Evolutionary conservation across 2,797 vertebrate genomes (phyloP).

Genomic region (Rhinella marina): DNA sequence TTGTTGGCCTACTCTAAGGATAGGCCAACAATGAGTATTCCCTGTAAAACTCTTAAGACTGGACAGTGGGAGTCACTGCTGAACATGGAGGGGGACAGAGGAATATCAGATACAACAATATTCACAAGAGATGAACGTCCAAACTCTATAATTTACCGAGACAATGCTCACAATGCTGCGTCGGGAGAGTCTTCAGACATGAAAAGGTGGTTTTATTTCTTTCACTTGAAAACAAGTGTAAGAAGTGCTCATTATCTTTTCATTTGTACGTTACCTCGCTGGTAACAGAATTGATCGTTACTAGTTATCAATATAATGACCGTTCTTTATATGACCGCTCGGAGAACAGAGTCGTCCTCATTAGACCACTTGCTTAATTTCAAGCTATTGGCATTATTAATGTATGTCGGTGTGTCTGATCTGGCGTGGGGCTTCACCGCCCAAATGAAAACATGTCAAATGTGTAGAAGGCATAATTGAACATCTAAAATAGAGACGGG

Average conservation of each 20-base stretch:
- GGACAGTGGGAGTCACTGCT: background rate
- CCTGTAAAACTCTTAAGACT: background rate
- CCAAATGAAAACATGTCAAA: background rate
- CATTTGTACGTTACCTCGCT: slow-evolving; percentile 1
- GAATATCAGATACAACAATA: background rate
- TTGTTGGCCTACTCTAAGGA: background rate
- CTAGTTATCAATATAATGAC: background rate
- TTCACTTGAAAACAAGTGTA: slow-evolving; percentile 11
- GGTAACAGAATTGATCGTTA: background rate
- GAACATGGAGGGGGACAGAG: background rate
- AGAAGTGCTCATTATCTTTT: background rate
- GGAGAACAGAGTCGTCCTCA: background rate
- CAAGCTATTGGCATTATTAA: background rate
- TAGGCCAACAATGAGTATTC: background rate
- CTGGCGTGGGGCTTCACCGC: no score
- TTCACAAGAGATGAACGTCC: background rate
- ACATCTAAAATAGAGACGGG: background rate
- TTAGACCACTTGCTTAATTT: background rate
- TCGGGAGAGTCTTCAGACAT: background rate
- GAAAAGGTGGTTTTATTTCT: background rate
- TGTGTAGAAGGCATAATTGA: background rate
- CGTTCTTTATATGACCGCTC: background rate
- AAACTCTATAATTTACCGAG: background rate
- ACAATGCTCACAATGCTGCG: background rate
- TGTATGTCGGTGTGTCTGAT: background rate